Base-by-base conservation (phyloP, 1,140 invertebrate genomes). In the Hyles vespertilio region DNA sequence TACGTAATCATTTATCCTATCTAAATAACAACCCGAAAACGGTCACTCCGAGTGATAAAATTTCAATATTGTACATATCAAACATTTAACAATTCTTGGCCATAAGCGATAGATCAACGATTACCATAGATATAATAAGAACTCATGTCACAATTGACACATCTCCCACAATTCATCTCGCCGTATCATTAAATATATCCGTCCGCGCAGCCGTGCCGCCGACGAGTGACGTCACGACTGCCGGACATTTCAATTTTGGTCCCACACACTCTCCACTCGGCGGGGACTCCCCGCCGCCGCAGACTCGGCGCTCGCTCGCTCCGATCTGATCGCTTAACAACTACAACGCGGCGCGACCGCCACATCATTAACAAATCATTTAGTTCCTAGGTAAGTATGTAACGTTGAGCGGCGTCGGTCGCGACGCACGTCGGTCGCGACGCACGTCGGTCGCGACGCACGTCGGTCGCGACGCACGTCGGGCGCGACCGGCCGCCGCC, bases 11-110 rank as follows among this genome's bases (percentile, higher is more conserved):
- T 47, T 48, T 78, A 66, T 69, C 36, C 76, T 84, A 84, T 74
- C 76, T 84, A 59, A 81, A 68, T 73, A 74, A 84, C 80, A 81
- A 79, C 71, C 67, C 69, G 44, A 56, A 70, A 75, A 72, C 72
- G 74, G 73, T 77, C 80, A 80, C 79, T 81, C 74, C 65, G 58
- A 81, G 77, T 79, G 54, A 56, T 56, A 56, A 56, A 46, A 56
- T 47, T 56, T 56, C 45, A 47, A 47, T 11, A 56, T 51, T 51
- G 22, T 51, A 33, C 32, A 11, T 22, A 54, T 43, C 32, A 56
- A 56, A 56, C 54, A 56, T 56, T 48, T 33, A 10, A 51, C 54
- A 56, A 56, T 45, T 40, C 36, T 40, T 40, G 36, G 36, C 36
- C 36, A 40, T 40, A 40, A 40, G 36, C 36, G 36, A 40, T 40